Conservation (phyloP, 2,888 invertebrate species). For the Drosophila planitibia region DNA sequence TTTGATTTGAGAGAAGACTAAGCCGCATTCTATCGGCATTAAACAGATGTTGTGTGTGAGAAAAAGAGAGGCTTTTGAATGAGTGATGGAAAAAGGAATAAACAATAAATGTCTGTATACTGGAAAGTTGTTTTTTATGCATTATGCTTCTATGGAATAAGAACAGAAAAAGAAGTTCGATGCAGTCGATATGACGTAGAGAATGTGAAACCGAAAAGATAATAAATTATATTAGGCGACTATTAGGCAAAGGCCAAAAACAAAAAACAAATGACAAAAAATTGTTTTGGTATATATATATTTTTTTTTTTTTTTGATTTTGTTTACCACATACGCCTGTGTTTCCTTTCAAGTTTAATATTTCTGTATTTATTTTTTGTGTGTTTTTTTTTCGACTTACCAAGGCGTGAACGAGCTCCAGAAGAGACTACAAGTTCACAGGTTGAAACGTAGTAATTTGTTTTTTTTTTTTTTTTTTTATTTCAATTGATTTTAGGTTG, state of each 20-base stretch:
- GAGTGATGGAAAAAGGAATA: conserved; percentile 8
- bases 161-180: conserved; percentile 47
- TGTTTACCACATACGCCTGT: conserved; percentile 62
- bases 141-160: conserved; percentile 38
- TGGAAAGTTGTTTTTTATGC: conserved; percentile 43
- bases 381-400: conserved; percentile 91
- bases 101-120: conserved; percentile 35
- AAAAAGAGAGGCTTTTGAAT: neutral
- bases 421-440: conserved; percentile 93
- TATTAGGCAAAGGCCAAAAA: conserved; percentile 46
- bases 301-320: conserved; percentile 25
- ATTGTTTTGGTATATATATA: conserved; percentile 12
- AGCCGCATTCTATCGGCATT: conserved; percentile 4
- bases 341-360: conserved; percentile 60
- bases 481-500: conserved; percentile 49
- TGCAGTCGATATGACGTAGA: conserved; percentile 43
- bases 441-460: conserved; percentile 72
- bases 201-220: conserved; percentile 30
- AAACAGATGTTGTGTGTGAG: conserved; percentile 8
- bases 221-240: conserved; percentile 41
- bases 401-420: conserved; percentile 99
- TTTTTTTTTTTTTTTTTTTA: conserved; percentile 41
- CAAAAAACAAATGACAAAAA: conserved; percentile 17
- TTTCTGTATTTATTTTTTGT: conserved; percentile 53
- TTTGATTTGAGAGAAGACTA: neutral